Percentiles rank a stretch among this genome's conserved stretches.
Conservation (phyloP, 1,140 invertebrate genomes). For the Hyphantria cunea region DNA sequence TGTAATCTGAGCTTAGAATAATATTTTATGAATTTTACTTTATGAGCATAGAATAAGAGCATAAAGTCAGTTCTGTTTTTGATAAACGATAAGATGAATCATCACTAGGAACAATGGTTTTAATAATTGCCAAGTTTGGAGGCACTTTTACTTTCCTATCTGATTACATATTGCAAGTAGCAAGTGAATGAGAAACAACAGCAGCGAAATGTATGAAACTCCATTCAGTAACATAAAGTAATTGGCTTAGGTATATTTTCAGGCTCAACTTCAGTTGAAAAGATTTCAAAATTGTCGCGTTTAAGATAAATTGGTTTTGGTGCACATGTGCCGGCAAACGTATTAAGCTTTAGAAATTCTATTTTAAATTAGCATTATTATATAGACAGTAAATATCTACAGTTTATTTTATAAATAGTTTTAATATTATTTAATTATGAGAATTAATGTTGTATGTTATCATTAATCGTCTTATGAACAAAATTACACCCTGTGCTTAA, state of each 20-base stretch:
- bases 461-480: constrained; percentile 33
- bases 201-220: not conserved
- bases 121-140: no score
- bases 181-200: constrained; percentile 7
- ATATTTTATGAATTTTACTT: no score
- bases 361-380: constrained; percentile 24
- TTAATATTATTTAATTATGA: constrained; percentile 21
- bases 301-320: not conserved
- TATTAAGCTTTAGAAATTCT: constrained; percentile 38
- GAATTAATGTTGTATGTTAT: constrained; percentile 26
- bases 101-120: no score
- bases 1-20: no score
- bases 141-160: no score
- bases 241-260: no score
- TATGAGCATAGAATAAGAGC: no score
- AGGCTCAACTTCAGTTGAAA: no score
- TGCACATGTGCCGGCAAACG: constrained; percentile 35
- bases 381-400: constrained; percentile 27
- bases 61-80: no score
- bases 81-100: no score
- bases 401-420: constrained; percentile 23
- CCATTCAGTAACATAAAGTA: constrained; percentile 1
- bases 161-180: no score
- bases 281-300: constrained; percentile 5
- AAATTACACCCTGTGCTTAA: constrained; percentile 47